Evolutionary conservation across 2,888 invertebrate genomes (phyloP).

Genomic region (Calliphora vomitoria): DNA sequence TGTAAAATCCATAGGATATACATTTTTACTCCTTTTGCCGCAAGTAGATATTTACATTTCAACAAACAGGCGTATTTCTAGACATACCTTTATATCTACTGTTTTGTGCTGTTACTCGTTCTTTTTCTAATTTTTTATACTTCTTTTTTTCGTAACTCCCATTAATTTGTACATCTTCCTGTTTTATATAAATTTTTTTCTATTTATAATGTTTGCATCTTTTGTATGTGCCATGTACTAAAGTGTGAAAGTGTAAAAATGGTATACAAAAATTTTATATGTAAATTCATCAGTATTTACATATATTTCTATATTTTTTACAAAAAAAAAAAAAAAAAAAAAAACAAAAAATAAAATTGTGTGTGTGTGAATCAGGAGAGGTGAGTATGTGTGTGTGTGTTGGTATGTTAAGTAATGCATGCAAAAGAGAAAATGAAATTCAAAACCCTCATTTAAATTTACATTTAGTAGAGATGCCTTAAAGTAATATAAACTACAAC

Average conservation of each 20-base stretch:
- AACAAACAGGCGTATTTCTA: constrained; percentile 36
- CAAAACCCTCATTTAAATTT: constrained; percentile 68
- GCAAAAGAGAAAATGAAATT: constrained; percentile 66
- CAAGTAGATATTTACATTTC: constrained; percentile 46
- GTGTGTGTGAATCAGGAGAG: neutral
- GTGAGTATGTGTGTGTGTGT: neutral
- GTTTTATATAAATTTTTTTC: neutral
- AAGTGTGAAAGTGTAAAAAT: constrained; percentile 63
- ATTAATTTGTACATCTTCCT: constrained; percentile 54
- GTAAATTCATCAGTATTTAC: constrained; percentile 37
- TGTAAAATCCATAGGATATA: constrained; percentile 21
- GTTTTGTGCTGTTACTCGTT: neutral
- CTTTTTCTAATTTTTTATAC: neutral
- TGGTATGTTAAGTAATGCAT: constrained; percentile 49
- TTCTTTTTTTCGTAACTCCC: constrained; percentile 34
- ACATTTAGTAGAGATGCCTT: constrained; percentile 61
- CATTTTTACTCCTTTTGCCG: constrained; percentile 41
- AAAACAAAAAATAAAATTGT: constrained; percentile 35
- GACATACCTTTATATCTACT: no score
- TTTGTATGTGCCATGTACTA: constrained; percentile 18
- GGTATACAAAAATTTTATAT: constrained; percentile 38
- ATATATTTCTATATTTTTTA: neutral
- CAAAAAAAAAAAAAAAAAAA: constrained; percentile 22
- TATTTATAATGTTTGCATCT: neutral
- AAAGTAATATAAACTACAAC: constrained; percentile 40